phyloP scores from a whole-genome alignment of 2,888 invertebrate species.

The Thumatha senex region DNA sequence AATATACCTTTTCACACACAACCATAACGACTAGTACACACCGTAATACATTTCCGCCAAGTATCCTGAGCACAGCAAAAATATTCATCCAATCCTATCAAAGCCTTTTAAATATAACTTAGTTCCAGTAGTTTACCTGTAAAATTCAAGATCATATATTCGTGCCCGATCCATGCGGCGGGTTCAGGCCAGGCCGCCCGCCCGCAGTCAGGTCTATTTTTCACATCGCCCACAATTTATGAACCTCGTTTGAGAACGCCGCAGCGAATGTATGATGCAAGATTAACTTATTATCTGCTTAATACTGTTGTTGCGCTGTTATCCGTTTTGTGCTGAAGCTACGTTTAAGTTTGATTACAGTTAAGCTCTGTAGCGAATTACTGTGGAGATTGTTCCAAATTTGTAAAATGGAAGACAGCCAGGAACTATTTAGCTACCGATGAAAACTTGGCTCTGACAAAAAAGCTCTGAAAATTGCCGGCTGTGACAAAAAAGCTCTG shows the following conservation, averaged over 20 bases:
- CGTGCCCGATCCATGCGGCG: constrained; percentile 31
- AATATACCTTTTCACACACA: too few species aligned
- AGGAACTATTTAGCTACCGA: constrained; percentile 14
- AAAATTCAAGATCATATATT: constrained; percentile 56
- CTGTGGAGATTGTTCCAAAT: constrained; percentile 19
- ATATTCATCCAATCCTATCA: constrained; percentile 32
- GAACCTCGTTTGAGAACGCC: constrained; percentile 48
- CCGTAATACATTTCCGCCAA: constrained; percentile 24
- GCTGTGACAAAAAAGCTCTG: constrained; percentile 17
- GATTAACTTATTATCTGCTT: constrained; percentile 67
- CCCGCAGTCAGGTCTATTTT: constrained; percentile 56
- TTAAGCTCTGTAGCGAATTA: constrained; percentile 15
- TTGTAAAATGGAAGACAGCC: constrained; percentile 26
- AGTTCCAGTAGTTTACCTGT: constrained; percentile 39
- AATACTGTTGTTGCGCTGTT: constrained; percentile 38
- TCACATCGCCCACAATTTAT: constrained; percentile 66
- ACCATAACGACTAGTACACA: neutral
- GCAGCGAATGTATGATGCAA: constrained; percentile 56
- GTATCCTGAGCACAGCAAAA: constrained; percentile 9
- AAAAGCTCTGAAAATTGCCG: constrained; percentile 16
- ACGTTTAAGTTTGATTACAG: constrained; percentile 31
- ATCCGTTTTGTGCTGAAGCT: constrained; percentile 32
- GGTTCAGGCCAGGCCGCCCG: constrained; percentile 14
- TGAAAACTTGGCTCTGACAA: constrained; percentile 18
- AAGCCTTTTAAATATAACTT: constrained; percentile 35